A percentile compares a stretch with the other conserved stretches of the same genome.
Conservation (phyloP, 2,113 vertebrate species). For the Pogonocichla stellata region DNA sequence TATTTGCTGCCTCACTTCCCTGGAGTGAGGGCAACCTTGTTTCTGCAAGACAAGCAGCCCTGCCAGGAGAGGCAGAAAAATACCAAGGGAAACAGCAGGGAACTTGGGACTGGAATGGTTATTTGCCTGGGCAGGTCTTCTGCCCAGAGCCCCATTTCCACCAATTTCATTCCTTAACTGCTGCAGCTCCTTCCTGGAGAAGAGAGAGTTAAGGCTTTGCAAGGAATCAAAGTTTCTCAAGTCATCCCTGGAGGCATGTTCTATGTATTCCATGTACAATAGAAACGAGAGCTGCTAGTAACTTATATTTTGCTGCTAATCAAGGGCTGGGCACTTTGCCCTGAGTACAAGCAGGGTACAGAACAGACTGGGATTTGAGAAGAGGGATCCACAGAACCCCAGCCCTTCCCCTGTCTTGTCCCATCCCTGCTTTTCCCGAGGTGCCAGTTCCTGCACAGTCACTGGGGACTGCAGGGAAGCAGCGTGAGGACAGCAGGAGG, state of each 20-base stretch:
- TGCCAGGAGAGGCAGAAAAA: not conserved
- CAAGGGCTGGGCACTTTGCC: not conserved
- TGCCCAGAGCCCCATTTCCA: not conserved
- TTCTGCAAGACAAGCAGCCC: not conserved
- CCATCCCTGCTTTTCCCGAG: not conserved
- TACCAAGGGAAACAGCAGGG: not conserved
- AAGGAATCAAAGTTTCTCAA: not conserved
- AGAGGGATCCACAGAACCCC: not conserved
- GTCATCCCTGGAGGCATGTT: not conserved
- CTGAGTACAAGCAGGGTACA: not conserved
- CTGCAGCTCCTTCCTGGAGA: not conserved
- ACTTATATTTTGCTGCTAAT: constrained; percentile 12
- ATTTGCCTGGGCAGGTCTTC: not conserved
- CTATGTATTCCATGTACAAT: not conserved
- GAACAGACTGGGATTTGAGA: not conserved
- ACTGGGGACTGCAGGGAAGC: not conserved
- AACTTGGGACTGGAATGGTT: not conserved
- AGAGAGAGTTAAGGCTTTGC: not conserved
- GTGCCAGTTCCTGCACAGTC: not conserved
- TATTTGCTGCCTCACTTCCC: not conserved
- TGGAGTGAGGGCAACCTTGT: not conserved
- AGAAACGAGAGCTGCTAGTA: not conserved
- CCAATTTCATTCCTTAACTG: not conserved
- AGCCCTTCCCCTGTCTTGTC: not conserved
- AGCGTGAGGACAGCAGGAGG: not conserved